Evolutionary conservation across 2,888 invertebrate genomes (phyloP).

Genomic region (Physocephala rufipes): DNA sequence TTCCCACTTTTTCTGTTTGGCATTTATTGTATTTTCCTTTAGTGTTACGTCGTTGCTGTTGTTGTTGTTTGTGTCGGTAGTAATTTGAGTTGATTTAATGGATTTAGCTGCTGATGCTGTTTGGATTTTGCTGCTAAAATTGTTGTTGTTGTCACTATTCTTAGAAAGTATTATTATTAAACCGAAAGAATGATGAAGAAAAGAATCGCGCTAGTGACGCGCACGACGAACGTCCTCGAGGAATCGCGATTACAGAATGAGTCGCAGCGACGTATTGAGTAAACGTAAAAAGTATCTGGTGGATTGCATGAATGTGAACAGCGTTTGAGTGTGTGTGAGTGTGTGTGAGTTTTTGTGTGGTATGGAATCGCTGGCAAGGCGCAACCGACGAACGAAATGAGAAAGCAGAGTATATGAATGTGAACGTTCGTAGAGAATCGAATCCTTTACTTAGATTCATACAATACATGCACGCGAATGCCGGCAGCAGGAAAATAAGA

Average conservation of each 20-base stretch:
- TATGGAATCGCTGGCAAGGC: slow-evolving; percentile 34
- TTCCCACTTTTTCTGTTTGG: no score
- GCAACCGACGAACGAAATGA: slow-evolving; percentile 25
- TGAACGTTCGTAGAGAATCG: slow-evolving; percentile 32
- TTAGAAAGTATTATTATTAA: slow-evolving; percentile 11
- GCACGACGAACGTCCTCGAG: slow-evolving; percentile 66
- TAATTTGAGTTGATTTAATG: slow-evolving; percentile 40
- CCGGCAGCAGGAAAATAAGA: slow-evolving; percentile 32
- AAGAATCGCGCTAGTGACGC: slow-evolving; percentile 43
- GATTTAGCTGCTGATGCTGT: slow-evolving; percentile 11
- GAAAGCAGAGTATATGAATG: slow-evolving; percentile 40
- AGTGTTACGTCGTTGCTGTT: slow-evolving; percentile 32
- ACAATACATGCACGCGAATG: slow-evolving; percentile 19
- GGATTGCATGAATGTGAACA: slow-evolving; percentile 19
- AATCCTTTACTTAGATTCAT: slow-evolving; percentile 18
- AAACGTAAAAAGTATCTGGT: slow-evolving; percentile 62
- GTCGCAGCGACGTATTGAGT: slow-evolving; percentile 65
- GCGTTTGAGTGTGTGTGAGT: slow-evolving; percentile 45
- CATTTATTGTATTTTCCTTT: slow-evolving; percentile 37
- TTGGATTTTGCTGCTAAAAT: no score
- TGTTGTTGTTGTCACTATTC: slow-evolving; percentile 41
- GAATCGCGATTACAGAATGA: slow-evolving; percentile 67
- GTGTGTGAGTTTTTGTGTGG: slow-evolving; percentile 40
- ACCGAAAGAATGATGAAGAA: slow-evolving; percentile 28
- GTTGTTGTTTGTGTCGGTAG: slow-evolving; percentile 38